phyloP scores from a whole-genome alignment of 2,797 vertebrate genomes.

The Platyrinchus mystaceus region DNA sequence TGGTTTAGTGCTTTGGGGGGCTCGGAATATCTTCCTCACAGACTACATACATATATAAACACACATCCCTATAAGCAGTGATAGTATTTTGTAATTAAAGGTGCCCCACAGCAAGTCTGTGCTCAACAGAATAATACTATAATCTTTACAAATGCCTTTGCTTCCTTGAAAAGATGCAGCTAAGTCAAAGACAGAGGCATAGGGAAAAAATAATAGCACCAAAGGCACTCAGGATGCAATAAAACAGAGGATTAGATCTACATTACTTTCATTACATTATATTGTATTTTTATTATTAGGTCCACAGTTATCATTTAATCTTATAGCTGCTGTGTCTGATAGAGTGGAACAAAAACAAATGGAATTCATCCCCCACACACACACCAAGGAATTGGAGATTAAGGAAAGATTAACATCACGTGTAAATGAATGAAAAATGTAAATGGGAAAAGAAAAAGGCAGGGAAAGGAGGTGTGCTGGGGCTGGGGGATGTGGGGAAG shows the following conservation, averaged over 20 bases:
- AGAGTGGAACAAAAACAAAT: slow-evolving; percentile 76
- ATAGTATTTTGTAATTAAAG: slow-evolving; percentile 86
- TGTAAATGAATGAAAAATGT: slow-evolving; percentile 75
- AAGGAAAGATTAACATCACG: slow-evolving; percentile 69
- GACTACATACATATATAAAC: not conserved
- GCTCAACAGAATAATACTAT: slow-evolving; percentile 75
- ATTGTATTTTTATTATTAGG: slow-evolving; percentile 78
- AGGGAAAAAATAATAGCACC: slow-evolving; percentile 70
- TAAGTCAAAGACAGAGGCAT: slow-evolving; percentile 72
- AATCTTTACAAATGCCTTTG: slow-evolving; percentile 83
- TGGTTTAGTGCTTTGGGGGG: not conserved
- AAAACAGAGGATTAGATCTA: slow-evolving; percentile 75
- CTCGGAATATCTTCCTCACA: not conserved
- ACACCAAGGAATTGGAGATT: slow-evolving; percentile 69
- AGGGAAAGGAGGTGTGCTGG: not conserved
- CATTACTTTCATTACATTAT: slow-evolving; percentile 74
- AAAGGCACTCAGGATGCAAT: slow-evolving; percentile 77
- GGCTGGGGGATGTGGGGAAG: not conserved
- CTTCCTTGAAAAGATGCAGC: slow-evolving; percentile 76
- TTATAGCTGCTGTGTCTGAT: slow-evolving; percentile 72
- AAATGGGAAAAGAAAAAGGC: slow-evolving; percentile 17
- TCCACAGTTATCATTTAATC: slow-evolving; percentile 77
- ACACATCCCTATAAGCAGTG: slow-evolving; percentile 51
- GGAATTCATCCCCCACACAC: slow-evolving; percentile 54
- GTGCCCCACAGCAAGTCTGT: slow-evolving; percentile 79